Evolutionary conservation across 2,113 vertebrate genomes (phyloP).

Genomic region (Garra rufa): DNA sequence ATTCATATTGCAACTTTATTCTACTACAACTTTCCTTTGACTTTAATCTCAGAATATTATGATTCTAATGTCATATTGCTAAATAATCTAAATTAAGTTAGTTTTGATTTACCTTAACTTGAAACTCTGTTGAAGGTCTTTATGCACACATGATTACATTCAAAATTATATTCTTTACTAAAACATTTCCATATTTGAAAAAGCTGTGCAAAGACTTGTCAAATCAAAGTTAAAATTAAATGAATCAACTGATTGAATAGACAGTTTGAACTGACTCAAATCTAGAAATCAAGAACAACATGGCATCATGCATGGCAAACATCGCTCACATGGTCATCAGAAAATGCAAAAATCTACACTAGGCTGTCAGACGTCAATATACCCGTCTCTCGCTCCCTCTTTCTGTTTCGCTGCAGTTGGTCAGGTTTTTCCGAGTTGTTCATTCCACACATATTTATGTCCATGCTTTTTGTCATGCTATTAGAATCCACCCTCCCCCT

Average conservation of each 20-base stretch:
- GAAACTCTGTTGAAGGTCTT: too few species aligned
- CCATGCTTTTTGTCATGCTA: conserved; percentile 44
- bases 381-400: neutral
- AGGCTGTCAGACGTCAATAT: neutral
- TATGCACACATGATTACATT: neutral
- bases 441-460: conserved; percentile 53
- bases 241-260: neutral
- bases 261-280: neutral
- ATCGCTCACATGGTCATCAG: neutral
- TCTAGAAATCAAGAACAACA: neutral
- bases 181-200: neutral
- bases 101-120: neutral
- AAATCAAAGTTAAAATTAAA: too few species aligned
- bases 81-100: neutral
- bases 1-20: neutral
- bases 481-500: conserved; percentile 15
- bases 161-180: neutral
- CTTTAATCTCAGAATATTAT: neutral
- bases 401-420: conserved; percentile 13
- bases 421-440: conserved; percentile 9
- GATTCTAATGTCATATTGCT: neutral
- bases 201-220: neutral
- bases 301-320: neutral
- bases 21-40: too few species aligned
- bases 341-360: neutral